A percentile compares a stretch with the other conserved stretches of the same genome.
phyloP scores from a whole-genome alignment of 2,888 invertebrate genomes.

The Melieria crassipennis region DNA sequence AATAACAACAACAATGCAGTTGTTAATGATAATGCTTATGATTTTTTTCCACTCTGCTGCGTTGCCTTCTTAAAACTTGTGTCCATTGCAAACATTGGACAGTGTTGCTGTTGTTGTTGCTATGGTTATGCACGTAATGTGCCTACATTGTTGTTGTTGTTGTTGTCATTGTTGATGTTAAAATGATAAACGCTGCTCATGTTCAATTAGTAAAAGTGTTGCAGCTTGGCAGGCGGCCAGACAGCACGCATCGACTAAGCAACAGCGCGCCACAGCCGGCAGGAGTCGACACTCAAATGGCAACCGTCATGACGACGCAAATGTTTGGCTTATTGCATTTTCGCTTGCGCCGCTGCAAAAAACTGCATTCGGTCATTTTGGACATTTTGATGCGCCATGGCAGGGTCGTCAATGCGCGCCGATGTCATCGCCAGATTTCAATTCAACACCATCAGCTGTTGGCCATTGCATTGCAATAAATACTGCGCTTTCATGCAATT shows the following conservation, averaged over 20 bases:
- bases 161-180: constrained; percentile 43
- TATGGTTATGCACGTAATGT: not conserved
- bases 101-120: constrained; percentile 1
- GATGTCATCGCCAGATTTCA: too few relatives aligned
- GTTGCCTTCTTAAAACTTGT: constrained; percentile 18
- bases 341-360: too few relatives aligned
- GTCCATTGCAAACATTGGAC: too few relatives aligned
- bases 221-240: constrained; percentile 26
- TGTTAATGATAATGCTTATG: constrained; percentile 60
- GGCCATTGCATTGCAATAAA: too few relatives aligned
- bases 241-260: constrained; percentile 2
- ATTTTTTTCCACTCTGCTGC: constrained; percentile 48
- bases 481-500: too few relatives aligned
- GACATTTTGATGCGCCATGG: too few relatives aligned
- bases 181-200: constrained; percentile 57
- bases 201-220: constrained; percentile 56
- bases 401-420: too few relatives aligned
- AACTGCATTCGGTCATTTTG: too few relatives aligned
- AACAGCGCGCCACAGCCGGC: not conserved
- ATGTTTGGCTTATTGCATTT: not conserved
- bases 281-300: not conserved
- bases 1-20: constrained; percentile 35
- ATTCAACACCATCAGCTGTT: too few relatives aligned
- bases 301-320: constrained; percentile 5
- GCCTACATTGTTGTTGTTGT: constrained; percentile 16